Evolutionary conservation across 2,888 invertebrate species (phyloP).

Genomic region (Macrophya annulata): DNA sequence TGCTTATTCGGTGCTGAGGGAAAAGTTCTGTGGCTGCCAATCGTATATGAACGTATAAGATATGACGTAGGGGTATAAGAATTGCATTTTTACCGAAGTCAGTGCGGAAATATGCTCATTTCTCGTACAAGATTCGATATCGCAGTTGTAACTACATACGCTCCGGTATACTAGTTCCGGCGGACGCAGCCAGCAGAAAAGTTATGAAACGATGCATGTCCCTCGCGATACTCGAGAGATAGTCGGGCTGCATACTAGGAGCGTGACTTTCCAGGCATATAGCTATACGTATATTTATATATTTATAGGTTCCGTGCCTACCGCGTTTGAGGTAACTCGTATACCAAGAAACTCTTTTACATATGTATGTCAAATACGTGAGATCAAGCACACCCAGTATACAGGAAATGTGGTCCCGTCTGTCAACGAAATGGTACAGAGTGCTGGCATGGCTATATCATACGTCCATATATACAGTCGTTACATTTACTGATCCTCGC

Average conservation of each 20-base stretch:
- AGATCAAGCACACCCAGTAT: slow-evolving; percentile 44
- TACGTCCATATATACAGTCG: background rate
- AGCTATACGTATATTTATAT: slow-evolving; percentile 33
- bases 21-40: slow-evolving; percentile 24
- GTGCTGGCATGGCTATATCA: background rate
- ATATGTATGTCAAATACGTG: slow-evolving; percentile 43
- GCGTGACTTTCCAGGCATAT: slow-evolving; percentile 39
- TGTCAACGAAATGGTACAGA: slow-evolving; percentile 37
- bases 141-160: slow-evolving; percentile 45
- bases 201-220: slow-evolving; percentile 55
- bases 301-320: slow-evolving; percentile 48
- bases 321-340: slow-evolving; percentile 33
- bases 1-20: background rate
- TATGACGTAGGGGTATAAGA: background rate
- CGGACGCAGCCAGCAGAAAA: slow-evolving; percentile 46
- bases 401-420: slow-evolving; percentile 43
- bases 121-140: slow-evolving; percentile 48
- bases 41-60: slow-evolving; percentile 2
- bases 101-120: slow-evolving; percentile 50
- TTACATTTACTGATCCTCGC: slow-evolving; percentile 1
- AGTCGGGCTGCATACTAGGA: slow-evolving; percentile 44
- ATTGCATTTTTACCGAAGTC: slow-evolving; percentile 40
- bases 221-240: slow-evolving; percentile 53
- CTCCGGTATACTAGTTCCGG: slow-evolving; percentile 37
- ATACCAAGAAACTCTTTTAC: slow-evolving; percentile 26